Percentiles rank a stretch among this genome's conserved stretches.
Conservation (phyloP, 2,797 vertebrate genomes). For the Fundulus diaphanus region DNA sequence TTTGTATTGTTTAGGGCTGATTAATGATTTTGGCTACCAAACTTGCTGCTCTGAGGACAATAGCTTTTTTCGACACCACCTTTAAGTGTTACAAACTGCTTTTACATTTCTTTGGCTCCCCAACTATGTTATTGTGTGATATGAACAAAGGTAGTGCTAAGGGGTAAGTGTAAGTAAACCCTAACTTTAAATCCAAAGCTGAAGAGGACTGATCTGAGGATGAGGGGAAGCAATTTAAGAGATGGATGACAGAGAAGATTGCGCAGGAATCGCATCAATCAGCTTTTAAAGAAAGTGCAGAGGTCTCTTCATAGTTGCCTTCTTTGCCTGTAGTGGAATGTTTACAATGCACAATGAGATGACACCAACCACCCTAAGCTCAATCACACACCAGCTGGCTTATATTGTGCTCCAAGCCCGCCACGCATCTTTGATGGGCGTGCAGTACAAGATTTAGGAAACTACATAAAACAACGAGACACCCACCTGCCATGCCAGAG, state of each 20-base stretch:
- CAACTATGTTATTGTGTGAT: conserved; percentile 20
- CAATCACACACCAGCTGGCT: conserved; percentile 56
- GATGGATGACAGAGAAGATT: conserved; percentile 16
- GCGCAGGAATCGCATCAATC: conserved; percentile 37
- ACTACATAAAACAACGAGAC: conserved; percentile 35
- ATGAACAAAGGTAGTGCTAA: conserved; percentile 13
- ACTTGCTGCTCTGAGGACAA: neutral
- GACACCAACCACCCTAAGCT: conserved; percentile 50
- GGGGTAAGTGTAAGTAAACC: conserved; percentile 17
- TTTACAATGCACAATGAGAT: conserved; percentile 32
- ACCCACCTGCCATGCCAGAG: neutral
- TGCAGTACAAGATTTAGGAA: conserved; percentile 30
- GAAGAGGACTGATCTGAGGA: conserved; percentile 31
- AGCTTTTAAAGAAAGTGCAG: conserved; percentile 21
- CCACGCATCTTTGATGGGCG: conserved; percentile 33
- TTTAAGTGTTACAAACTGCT: neutral
- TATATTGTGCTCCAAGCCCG: conserved; percentile 38
- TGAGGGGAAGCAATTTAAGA: conserved; percentile 24
- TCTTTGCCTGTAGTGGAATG: conserved; percentile 27
- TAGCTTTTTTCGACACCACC: neutral
- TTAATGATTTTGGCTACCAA: neutral
- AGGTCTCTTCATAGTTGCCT: conserved; percentile 36
- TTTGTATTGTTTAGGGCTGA: neutral
- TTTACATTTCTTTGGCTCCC: conserved; percentile 11
- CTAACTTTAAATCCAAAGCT: conserved; percentile 51